Evolutionary conservation across 2,888 invertebrate genomes (phyloP).

Genomic region (Gandaritis pyraliata): DNA sequence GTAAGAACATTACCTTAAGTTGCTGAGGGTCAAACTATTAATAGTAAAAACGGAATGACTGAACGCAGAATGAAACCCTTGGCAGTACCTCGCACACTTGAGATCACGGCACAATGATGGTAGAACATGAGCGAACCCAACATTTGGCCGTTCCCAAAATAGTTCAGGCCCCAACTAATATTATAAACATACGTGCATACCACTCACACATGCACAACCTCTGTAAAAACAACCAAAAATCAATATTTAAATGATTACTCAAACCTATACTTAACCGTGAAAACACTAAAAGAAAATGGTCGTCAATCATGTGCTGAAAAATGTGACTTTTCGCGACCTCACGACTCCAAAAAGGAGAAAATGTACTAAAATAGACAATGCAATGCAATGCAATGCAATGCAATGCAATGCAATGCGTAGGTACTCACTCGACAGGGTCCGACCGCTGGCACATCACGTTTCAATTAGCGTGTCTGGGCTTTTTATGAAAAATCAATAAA

Average conservation of each 20-base stretch:
- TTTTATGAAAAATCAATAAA: slow-evolving; percentile 83
- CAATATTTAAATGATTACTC: slow-evolving; percentile 72
- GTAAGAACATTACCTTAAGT: slow-evolving; percentile 6
- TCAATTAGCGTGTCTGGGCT: slow-evolving; percentile 70
- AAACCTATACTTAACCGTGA: slow-evolving; percentile 45
- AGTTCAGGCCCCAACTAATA: slow-evolving; percentile 81
- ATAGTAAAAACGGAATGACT: slow-evolving; percentile 33
- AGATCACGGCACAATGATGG: slow-evolving; percentile 56
- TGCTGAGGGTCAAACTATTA: slow-evolving; percentile 31
- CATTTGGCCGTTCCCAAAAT: slow-evolving; percentile 81
- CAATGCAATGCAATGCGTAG: slow-evolving; percentile 55
- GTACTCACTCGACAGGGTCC: slow-evolving; percentile 59
- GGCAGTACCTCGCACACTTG: slow-evolving; percentile 48
- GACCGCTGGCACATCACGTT: slow-evolving; percentile 64
- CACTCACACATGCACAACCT: slow-evolving; percentile 65
- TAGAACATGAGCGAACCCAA: slow-evolving; percentile 68
- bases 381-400: slow-evolving; percentile 48
- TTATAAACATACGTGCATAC: slow-evolving; percentile 74
- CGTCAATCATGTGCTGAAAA: slow-evolving; percentile 72
- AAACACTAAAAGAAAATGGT: slow-evolving; percentile 61
- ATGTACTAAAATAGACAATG: slow-evolving; percentile 65
- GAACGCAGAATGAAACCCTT: slow-evolving; percentile 34
- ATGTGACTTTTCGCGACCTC: slow-evolving; percentile 73
- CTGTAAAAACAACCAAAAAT: slow-evolving; percentile 63
- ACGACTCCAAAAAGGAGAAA: slow-evolving; percentile 56